Evolutionary conservation across 2,888 invertebrate species (phyloP), one percentile per base, ranked within the genome.

Genomic region (Schizaphis graminum): DNA sequence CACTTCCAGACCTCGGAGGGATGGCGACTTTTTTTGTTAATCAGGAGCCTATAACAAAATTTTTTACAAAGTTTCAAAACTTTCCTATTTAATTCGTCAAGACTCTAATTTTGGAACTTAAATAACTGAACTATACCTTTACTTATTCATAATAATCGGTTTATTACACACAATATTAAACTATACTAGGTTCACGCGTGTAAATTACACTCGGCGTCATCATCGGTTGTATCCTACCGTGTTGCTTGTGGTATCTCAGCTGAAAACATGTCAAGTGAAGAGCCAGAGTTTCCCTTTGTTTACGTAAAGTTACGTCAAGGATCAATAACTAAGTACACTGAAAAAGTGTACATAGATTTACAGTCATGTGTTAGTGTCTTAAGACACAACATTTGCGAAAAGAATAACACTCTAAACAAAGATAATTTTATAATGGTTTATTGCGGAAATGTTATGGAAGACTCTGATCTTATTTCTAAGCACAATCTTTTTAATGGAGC

Each of bases 391-490:
- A 53, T 94, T 0, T 77, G 86, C 11, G 28, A 61, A 67, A 44
- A 28, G 0, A 41, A 94, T 41, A 1, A 53, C 1, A 24, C 24
- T n/a, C 49, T 94, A 2, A 1, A 28, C 10, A 1, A 41, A 13
- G 5, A 28, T 1, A 7, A 35, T 24, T 26, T 94, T 24, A 97
- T 97, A 95, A 96, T 98, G 28, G 96, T 97, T 90, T 97, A 97
- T 95, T 97, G 97, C 96, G 98, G 98, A 7, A 97, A 97, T 95
- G 96, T 97, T 94, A 96, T 98, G 93, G 97, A 97, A 95, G 97
- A 97, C 95, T 96, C 97, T 16, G 96, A 96, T 57, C 96, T 97
- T 4, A 96, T 98, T 28, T 96, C 96, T 95, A 97, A 97, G 10
- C 97, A 97, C 96, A 97, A 97, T 10, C 95, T 97, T 2, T 96